phyloP scores from a whole-genome alignment of 1,140 invertebrate genomes.

The Sarcophaga bullata region DNA sequence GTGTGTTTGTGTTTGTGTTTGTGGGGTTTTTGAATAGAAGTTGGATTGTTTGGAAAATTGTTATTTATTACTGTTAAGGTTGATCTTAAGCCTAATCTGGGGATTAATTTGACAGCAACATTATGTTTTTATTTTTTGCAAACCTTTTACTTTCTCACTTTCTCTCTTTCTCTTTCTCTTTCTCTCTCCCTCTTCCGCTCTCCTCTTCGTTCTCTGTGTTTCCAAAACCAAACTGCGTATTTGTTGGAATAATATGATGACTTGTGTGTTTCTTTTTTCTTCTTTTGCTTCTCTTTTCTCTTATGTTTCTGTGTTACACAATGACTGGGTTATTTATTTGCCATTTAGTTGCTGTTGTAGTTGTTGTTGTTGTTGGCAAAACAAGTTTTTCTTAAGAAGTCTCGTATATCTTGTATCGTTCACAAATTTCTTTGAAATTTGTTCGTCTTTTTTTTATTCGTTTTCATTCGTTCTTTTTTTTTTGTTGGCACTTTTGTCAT shows the following conservation, averaged over 20 bases:
- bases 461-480: neutral
- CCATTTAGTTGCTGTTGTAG: too few relatives aligned
- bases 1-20: too few relatives aligned
- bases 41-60: slow-evolving; percentile 24
- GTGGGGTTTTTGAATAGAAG: neutral
- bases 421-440: neutral
- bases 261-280: neutral
- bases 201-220: too few relatives aligned
- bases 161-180: too few relatives aligned
- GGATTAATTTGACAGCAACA: slow-evolving; percentile 24
- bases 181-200: too few relatives aligned
- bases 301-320: too few relatives aligned
- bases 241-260: neutral
- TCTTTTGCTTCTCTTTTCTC: neutral
- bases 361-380: too few relatives aligned
- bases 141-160: too few relatives aligned
- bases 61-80: slow-evolving; percentile 17
- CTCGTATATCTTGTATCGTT: too few relatives aligned
- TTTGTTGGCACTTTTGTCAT: neutral
- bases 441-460: neutral
- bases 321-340: too few relatives aligned
- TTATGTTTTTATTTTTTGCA: neutral
- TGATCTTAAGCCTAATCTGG: slow-evolving; percentile 21
- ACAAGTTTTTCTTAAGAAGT: too few relatives aligned
- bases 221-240: neutral